Base-by-base conservation (phyloP, 2,888 invertebrate genomes). In the Chrysopilus asiliformis region DNA sequence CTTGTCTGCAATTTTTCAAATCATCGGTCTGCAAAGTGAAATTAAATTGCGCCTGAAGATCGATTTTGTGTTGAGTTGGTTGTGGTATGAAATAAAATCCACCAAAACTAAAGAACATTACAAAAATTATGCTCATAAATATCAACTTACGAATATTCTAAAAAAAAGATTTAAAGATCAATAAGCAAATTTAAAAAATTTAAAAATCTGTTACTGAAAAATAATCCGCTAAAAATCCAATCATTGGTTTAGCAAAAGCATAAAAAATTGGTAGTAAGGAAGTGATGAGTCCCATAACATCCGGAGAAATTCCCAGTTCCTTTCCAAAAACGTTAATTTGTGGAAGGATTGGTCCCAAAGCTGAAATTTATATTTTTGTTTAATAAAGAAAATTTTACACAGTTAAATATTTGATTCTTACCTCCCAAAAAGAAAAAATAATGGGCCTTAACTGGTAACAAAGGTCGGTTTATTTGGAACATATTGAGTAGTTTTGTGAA, bases 361-460 rank as follows among this genome's bases (percentile, higher is more conserved):
- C 85, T 85, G 61, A 34, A 64, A 65, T 47, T 17, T 29, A 32
- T n/a, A n/a, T n/a, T n/a, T n/a, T n/a, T n/a, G n/a, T n/a, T n/a
- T n/a, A n/a, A n/a, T n/a, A n/a, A n/a, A n/a, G n/a, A n/a, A n/a
- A n/a, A n/a, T n/a, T n/a, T n/a, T n/a, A n/a, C n/a, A n/a, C n/a
- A n/a, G n/a, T n/a, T n/a, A n/a, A n/a, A n/a, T n/a, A n/a, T n/a
- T 12, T 6, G 13, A 6, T 27, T 6, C n/a, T 76, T 65, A 85
- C 86, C 82, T 46, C 80, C 84, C 71, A 86, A 82, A 50, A 87
- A 84, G 56, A 85, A 81, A 63, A 90, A 86, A 55, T 76, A 90
- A 56, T 87, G 87, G 1, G 77, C 76, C 68, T 90, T 90, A 33
- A 90, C 70, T 9, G 87, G 86, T 59, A 89, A 51, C 34, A 86